Evolutionary conservation across 2,797 vertebrate species (phyloP).

Genomic region (Xenopus petersii): DNA sequence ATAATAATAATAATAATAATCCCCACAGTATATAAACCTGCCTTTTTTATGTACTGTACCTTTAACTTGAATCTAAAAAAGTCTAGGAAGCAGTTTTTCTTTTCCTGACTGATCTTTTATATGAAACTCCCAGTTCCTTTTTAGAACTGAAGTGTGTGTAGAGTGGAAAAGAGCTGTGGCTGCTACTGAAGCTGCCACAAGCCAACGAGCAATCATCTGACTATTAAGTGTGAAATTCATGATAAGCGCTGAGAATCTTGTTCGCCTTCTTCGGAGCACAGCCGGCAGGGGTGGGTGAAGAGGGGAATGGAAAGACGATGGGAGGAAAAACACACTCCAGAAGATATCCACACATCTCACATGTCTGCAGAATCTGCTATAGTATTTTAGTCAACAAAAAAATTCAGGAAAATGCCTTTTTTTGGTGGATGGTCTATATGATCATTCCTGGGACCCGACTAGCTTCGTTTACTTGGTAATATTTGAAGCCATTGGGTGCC

Average conservation of each 20-base stretch:
- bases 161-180: constrained; percentile 9
- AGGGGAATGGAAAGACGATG: not conserved
- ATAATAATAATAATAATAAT: too few species aligned
- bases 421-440: too few species aligned
- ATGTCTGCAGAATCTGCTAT: not conserved
- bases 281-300: constrained; percentile 2
- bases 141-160: constrained; percentile 1
- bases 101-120: not conserved
- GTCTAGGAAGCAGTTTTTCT: not conserved
- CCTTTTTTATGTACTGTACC: not conserved
- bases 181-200: constrained; percentile 26
- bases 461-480: too few species aligned
- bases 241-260: not conserved
- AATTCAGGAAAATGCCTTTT: not conserved
- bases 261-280: constrained; percentile 32
- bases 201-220: constrained; percentile 29
- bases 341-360: constrained; percentile 4
- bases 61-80: not conserved
- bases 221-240: not conserved
- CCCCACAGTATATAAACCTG: too few species aligned
- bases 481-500: too few species aligned
- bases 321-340: not conserved
- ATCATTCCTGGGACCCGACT: too few species aligned
- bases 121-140: not conserved
- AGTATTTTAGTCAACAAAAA: not conserved